phyloP scores from a whole-genome alignment of 2,113 vertebrate genomes.

The Romanogobio albipinnatus region DNA sequence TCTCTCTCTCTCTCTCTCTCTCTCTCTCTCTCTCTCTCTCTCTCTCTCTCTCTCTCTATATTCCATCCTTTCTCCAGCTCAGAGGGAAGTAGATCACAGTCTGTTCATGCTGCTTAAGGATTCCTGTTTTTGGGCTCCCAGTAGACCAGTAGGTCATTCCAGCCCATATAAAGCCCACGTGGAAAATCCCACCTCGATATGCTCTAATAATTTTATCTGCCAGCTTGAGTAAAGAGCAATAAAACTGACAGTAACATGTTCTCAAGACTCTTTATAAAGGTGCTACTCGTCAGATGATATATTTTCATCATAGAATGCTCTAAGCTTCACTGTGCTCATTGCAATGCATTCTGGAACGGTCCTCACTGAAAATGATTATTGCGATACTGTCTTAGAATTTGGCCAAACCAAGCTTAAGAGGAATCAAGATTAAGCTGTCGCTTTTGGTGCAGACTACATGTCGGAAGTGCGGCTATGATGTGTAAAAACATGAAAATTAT shows the following conservation, averaged over 20 bases:
- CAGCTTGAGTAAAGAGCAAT: constrained; percentile 52
- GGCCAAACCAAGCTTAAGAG: neutral
- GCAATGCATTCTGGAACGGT: neutral
- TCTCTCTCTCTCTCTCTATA: neutral
- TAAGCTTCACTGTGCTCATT: neutral
- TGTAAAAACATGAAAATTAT: neutral
- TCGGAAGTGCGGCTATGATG: neutral
- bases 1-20: constrained; percentile 14
- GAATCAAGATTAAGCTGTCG: neutral
- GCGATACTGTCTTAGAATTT: neutral
- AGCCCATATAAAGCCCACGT: constrained; percentile 18
- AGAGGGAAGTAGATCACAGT: constrained; percentile 11
- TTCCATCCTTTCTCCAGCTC: neutral
- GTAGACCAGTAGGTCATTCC: constrained; percentile 37
- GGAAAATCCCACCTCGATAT: constrained; percentile 38
- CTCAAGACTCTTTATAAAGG: neutral
- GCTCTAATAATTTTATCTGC: constrained; percentile 49
- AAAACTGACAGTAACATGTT: constrained; percentile 17
- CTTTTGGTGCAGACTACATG: neutral
- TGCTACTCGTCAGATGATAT: neutral
- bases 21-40: constrained; percentile 17
- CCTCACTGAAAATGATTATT: neutral
- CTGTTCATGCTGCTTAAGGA: constrained; percentile 40
- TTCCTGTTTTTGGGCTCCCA: constrained; percentile 37
- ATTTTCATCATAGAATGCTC: neutral